phyloP scores from a whole-genome alignment of 1,140 invertebrate genomes.

The Patella vulgata region DNA sequence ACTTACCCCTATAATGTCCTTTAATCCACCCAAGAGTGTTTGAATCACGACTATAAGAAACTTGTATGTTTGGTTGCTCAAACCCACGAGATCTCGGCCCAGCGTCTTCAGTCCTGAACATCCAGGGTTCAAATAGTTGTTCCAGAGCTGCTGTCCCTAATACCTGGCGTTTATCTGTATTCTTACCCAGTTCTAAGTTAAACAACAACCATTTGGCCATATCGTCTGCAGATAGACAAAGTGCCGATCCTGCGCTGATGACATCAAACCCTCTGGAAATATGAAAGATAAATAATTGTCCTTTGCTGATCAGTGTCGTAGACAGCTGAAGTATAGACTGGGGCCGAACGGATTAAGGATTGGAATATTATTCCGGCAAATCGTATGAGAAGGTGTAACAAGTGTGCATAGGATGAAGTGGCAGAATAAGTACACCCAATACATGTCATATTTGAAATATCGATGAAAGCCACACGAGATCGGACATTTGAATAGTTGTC shows the following conservation, averaged over 20 bases:
- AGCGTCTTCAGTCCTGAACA: conserved; percentile 7
- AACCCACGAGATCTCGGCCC: conserved; percentile 17
- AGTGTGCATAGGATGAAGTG: too few relatives aligned
- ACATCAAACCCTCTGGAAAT: conserved; percentile 28
- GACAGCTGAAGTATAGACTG: too few relatives aligned
- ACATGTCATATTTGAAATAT: too few relatives aligned
- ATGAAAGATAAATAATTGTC: too few relatives aligned
- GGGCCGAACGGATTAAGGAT: too few relatives aligned
- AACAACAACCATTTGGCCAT: conserved; percentile 42
- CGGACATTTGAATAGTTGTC: too few relatives aligned
- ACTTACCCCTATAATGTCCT: conserved; percentile 40
- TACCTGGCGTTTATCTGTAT: background rate
- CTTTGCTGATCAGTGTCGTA: background rate
- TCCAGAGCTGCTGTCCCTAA: background rate
- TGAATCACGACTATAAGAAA: conserved; percentile 17
- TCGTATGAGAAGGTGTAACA: too few relatives aligned
- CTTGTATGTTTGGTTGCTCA: conserved; percentile 17
- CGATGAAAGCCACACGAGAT: too few relatives aligned
- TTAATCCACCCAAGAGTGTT: conserved; percentile 33
- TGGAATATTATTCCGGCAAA: too few relatives aligned
- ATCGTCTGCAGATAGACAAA: conserved; percentile 35
- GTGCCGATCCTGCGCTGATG: conserved; percentile 16
- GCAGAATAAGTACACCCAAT: too few relatives aligned
- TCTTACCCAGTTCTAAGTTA: conserved; percentile 24
- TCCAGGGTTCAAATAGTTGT: background rate